Base-by-base conservation (phyloP, 2,888 invertebrate genomes). In the Microctonus hyperodae region DNA sequence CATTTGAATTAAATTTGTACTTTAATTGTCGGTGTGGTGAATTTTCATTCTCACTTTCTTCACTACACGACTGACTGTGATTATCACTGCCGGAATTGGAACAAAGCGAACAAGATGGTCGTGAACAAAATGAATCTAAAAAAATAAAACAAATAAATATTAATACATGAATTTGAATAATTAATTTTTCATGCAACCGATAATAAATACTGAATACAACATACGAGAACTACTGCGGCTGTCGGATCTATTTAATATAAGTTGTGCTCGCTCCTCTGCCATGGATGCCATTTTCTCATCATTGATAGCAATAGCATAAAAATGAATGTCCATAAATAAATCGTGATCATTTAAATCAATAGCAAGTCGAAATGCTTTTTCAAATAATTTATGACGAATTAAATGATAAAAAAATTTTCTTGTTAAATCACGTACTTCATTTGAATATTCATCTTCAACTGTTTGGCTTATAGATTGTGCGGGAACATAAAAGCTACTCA, bases 331-430 rank as follows among this genome's bases (percentile, higher is more conserved):
- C 89, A 91, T 90, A 80, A 94, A 96, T 68, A 96, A 87, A 85
- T 96, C 96, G 82, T 93, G 92, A 78, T 94, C 94, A 61, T 90
- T 90, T 71, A 96, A 88, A 82, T 96, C 95, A 73, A 95, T 92
- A 0, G 93, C 96, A 68, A 95, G 85, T 66, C 94, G 88, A 77
- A 95, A 91, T 1, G 96, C 94, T 79, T 94, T 95, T 81, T 92
- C 92, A 79, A 91, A 88, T 75, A 91, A 87, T 62, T 90, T 88
- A 73, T 91, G 89, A 70, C 93, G 90, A 74, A 1, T 67, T 50
- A 96, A 84, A 78, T 93, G 93, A 80, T 96, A 94, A 81, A 95
- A 96, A 86, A 94, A 95, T 74, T 94, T 87, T 74, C 96, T 87
- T 0, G 96, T 95, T 44, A 97, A 86, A 80, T 94, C 92, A 74